Base-by-base conservation (phyloP, 2,797 vertebrate species). In the Brotula barbata region DNA sequence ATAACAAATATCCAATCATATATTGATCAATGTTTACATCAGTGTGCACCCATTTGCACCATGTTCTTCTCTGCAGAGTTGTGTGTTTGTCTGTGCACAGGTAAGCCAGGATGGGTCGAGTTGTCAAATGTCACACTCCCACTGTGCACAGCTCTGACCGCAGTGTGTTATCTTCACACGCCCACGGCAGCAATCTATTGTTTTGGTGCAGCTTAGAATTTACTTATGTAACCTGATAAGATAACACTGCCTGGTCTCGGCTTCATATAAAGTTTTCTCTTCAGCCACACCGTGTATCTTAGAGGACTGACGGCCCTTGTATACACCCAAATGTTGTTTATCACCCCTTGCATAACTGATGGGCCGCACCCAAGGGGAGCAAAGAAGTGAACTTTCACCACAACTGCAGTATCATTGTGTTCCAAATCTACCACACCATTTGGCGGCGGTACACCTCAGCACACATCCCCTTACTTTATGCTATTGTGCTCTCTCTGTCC, bases 381-480 rank as follows among this genome's bases (percentile, higher is more conserved):
- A 54, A 28, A 70, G 45, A 39, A 43, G 13, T 49, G 7, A 16
- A 21, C 3, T 7, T 53, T 42, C 3, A 12, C 17, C 25, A 56
- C 41, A 16, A n/a, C 42, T 21, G 6, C 20, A 9, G 19, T 40
- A 41, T 23, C 25, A 19, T 5, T 49, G 15, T n/a, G 50, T 46
- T 34, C 13, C 11, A 33, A 6, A 33, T 33, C 11, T 33, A 11
- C 31, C 6, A 33, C 25, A 66, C 45, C 53, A 10, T 19, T 33
- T 58, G 53, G 37, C 52, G 45, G 42, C 53, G 54, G 52, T 60
- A 55, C 74, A 77, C 80, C 68, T 66, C 58, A 13, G 64, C 63
- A 63, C 69, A 71, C 73, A 71, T 71, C 59, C 82, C 75, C 13
- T 36, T 58, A 45, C 52, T 71, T 63, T 73, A 78, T 80, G n/a